Evolutionary conservation across 2,797 vertebrate genomes (phyloP), one percentile per base, ranked within the genome.

Genomic region (Limosa lapponica): DNA sequence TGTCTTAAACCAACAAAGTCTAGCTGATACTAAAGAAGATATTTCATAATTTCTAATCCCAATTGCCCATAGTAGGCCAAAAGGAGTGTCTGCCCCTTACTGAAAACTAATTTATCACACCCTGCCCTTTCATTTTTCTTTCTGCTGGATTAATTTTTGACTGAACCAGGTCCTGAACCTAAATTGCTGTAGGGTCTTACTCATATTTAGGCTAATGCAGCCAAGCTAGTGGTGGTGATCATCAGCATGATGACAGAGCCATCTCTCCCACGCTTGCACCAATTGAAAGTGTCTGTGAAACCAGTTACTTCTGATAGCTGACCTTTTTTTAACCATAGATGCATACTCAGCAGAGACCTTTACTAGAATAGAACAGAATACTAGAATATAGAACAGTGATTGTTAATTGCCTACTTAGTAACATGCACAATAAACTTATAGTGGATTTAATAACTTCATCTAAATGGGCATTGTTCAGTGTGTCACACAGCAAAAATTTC

Each of bases 401-500:
- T 52, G 37, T 59, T 87, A 84, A 57, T 73, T 89, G 37, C 20
- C 48, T 84, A 0, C 25, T 70, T 67, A 70, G n/a, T 49, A 59
- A 64, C 27, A 39, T 3, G 17, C 20, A 22, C 13, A 7, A 8
- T 52, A 39, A 51, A 23, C 28, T 67, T 67, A 13, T 2, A 28
- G 18, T 23, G 25, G 8, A 13, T 69, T 48, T 87, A 84, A 69
- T 65, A 73, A 66, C 37, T 54, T 89, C 16, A 61, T 87, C 30
- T 73, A 79, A 87, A 49, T 59, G 25, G 54, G 59, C 73, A 43
- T 58, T 91, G 43, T 75, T 84, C 32, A 73, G 32, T 46, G 28
- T 19, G 18, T 90, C 36, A 64, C 32, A 48, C 17, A 46, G 30
- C 55, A 92, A 95, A 90, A 73, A 57, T 54, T 94, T 96, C 74